A percentile compares a stretch with the other conserved stretches of the same genome.
These are phyloP conservation scores for Zaprionus africanus DNA, from an alignment of 1,140 invertebrate species.

Conservation along the genomic window DNA sequence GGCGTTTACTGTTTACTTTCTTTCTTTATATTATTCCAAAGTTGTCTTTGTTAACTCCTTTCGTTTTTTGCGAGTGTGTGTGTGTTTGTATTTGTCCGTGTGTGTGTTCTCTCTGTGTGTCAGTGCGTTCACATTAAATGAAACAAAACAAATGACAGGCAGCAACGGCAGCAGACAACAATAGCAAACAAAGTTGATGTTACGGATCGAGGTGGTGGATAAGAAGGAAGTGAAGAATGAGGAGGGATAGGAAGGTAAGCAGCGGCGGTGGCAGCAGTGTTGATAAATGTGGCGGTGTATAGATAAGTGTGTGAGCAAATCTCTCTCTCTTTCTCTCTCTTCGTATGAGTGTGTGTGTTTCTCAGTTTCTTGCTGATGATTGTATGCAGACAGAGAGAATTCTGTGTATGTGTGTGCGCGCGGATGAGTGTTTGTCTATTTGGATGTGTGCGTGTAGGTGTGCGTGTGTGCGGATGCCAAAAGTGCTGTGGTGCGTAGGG, in stretches of 20 bases:
- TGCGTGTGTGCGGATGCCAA: conserved; percentile 46
- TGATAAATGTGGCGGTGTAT: conserved; percentile 64
- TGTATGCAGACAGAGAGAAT: conserved; percentile 5
- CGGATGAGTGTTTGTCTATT: conserved; percentile 6
- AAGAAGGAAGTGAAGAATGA: conserved; percentile 1
- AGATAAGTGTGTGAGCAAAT: conserved; percentile 48
- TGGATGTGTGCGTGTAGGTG: conserved; percentile 19
- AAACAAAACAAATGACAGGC: conserved; percentile 57
- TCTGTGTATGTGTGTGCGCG: conserved; percentile 17
- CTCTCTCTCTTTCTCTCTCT: not conserved
- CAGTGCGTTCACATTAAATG: conserved; percentile 49
- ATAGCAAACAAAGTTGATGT: conserved; percentile 71
- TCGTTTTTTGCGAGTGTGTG: conserved; percentile 12
- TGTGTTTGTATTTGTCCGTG: not conserved
- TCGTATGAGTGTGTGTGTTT: conserved; percentile 15
- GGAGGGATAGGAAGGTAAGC: conserved; percentile 23
- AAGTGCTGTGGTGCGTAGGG: conserved; percentile 43
- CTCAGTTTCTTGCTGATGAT: not conserved
- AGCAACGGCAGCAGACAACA: conserved; percentile 70
- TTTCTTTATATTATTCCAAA: conserved; percentile 14
- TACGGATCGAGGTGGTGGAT: conserved; percentile 22
- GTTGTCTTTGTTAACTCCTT: conserved; percentile 48
- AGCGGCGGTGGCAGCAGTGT: conserved; percentile 22
- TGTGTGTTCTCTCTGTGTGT: conserved; percentile 4
- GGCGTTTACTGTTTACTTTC: conserved; percentile 4